Base-by-base conservation (phyloP, 1,140 invertebrate species). In the Dendroctonus valens region DNA sequence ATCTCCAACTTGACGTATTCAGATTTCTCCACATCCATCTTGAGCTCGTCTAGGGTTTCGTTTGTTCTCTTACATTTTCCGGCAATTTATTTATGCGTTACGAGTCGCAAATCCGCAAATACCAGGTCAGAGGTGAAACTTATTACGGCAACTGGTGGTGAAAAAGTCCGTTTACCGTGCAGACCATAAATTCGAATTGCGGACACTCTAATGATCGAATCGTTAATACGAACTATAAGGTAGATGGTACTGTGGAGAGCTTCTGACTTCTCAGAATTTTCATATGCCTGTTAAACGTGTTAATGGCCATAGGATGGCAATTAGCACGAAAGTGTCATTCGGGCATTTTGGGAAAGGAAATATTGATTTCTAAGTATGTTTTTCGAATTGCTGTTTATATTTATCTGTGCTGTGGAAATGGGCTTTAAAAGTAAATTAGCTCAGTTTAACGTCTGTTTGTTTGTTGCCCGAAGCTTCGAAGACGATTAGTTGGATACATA, bases 41-140 rank as follows among this genome's bases (percentile, higher is more conserved):
- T 64, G 54, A 26, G 26, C 26, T 26, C 26, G 26, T 26, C 26
- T 1, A 26, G 26, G 26, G 26, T 26, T 26, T 26, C 26, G 26
- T 26, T 26, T 26, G 26, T 26, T 26, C 26, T 62, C 48, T 41
- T 61, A 38, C 51, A 64, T 64, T 64, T 64, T 64, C 61, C 61
- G 61, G 52, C 61, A 64, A 64, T 64, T 64, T 64, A 64, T 64
- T 64, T 64, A 26, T 52, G 37, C 52, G 52, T 41, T 64, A n/a
- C 55, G 44, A 58, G 61, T 51, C 52, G 41, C 51, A n/a, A n/a
- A n/a, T n/a, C n/a, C n/a, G n/a, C n/a, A 64, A 64, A 64, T 64
- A 64, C 40, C 61, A 57, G 61, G 61, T 64, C 61, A 64, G 51
- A 64, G 61, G 61, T 64, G 61, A 64, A 54, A 37, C 61, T 54